Conservation (phyloP, 2,888 invertebrate genomes). For the Bembecia ichneumoniformis region DNA sequence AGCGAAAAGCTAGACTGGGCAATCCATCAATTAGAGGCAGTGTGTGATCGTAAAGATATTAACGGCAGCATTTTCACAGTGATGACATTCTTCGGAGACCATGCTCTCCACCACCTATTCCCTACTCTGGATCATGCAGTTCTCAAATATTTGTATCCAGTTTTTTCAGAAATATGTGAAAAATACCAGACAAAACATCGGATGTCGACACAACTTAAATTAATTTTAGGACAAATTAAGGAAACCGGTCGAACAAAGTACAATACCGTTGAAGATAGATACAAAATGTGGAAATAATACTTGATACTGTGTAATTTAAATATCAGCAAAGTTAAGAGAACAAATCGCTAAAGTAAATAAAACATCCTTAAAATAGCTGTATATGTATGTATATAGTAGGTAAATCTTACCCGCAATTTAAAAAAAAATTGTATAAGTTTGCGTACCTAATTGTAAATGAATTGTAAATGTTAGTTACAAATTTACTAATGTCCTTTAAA, state of each 20-base stretch:
- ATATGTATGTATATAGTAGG: too few relatives aligned
- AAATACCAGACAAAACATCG: constrained; percentile 70
- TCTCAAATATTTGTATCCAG: constrained; percentile 74
- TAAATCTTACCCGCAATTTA: too few relatives aligned
- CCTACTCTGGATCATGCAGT: constrained; percentile 83
- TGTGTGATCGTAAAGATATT: constrained; percentile 78
- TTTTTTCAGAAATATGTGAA: constrained; percentile 37
- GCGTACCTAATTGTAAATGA: too few relatives aligned
- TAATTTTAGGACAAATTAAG: constrained; percentile 44
- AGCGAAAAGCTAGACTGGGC: constrained; percentile 78
- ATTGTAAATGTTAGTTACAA: too few relatives aligned
- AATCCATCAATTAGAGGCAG: constrained; percentile 79
- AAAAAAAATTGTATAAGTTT: too few relatives aligned
- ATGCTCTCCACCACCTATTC: constrained; percentile 82
- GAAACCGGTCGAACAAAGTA: not conserved
- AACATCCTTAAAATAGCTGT: too few relatives aligned
- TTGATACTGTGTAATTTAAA: too few relatives aligned
- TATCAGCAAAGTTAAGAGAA: too few relatives aligned
- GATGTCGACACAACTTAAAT: constrained; percentile 38
- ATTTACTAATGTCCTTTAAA: too few relatives aligned
- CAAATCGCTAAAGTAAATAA: too few relatives aligned
- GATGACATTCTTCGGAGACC: constrained; percentile 81
- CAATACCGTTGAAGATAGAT: not conserved
- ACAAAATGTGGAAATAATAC: not conserved
- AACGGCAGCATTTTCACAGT: constrained; percentile 75